Evolutionary conservation across 1,140 invertebrate genomes (phyloP), one percentile per base, ranked within the genome.

Genomic region (Drosophila guanche): DNA sequence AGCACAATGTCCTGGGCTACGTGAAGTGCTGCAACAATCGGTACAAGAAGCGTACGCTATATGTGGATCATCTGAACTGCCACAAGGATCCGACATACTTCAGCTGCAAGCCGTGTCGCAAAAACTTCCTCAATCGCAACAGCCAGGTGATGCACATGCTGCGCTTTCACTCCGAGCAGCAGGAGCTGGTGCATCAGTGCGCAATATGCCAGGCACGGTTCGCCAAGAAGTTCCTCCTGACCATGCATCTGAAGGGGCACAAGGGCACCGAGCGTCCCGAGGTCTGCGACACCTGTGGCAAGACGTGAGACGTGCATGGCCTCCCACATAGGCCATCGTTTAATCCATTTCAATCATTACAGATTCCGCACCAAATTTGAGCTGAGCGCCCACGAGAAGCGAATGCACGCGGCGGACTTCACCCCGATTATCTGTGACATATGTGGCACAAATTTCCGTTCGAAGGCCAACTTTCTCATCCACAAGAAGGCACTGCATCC

Each of bases 1-100:
- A 54, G 27, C 89, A 90, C 43, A 74, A 74, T 22, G 76, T 70
- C 42, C 75, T 66, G 0, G 89, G 89, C 0, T 90, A 89, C 27
- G 65, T 90, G n/a, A 53, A 74, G 40, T 90, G 89, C 53, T 90
- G 89, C 54, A 86, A 90, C 5, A 90, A 89, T 67, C 85, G 85
- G 0, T 83, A 90, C 23, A 90, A 90, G 48, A 89, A 90, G 56
- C 72, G 84, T 0, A 76, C 70, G 0, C 50, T 85, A 2, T 77
- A 90, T 23, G 79, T 90, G 43, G 84, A 90, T 8, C 89, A 90
- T 23, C 45, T 90, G 42, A 85, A 85, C n/a, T 89, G 79, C 29
- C 88, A 90, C 73, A 74, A 85, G 48, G 77, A 89, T 69, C 84
- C 84, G 14, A 65, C 89, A 50, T 85, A 89, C 6, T 88, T 88